These are phyloP conservation scores for Crematogaster levior DNA, from an alignment of 2,888 invertebrate species.

Conservation along the genomic window DNA sequence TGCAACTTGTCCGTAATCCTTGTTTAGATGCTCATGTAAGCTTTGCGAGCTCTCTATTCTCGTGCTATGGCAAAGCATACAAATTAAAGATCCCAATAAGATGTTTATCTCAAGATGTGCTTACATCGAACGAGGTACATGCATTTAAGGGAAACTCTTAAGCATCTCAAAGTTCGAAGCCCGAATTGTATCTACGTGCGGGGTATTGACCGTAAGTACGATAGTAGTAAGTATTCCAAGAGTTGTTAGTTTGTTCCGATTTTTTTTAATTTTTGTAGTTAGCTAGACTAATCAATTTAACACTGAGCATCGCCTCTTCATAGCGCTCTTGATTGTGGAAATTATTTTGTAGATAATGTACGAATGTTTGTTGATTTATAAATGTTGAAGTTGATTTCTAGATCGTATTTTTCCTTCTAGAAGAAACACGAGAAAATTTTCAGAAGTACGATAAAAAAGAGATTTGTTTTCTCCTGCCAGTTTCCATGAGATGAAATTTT, in stretches of 20 bases:
- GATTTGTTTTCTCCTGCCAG: slow-evolving; percentile 15
- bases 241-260: not conserved
- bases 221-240: not conserved
- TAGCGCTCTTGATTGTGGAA: not conserved
- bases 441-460: slow-evolving; percentile 2
- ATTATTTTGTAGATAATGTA: slow-evolving; percentile 6
- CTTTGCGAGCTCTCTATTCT: not conserved
- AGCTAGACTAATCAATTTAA: slow-evolving; percentile 30
- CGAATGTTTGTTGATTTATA: slow-evolving; percentile 13
- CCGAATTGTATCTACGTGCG: not conserved
- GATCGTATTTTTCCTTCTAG: not conserved
- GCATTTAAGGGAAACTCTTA: not conserved
- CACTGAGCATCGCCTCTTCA: not conserved
- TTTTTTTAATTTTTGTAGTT: slow-evolving; percentile 29
- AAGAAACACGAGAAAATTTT: not conserved
- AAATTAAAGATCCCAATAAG: slow-evolving; percentile 45
- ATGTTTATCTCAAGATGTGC: slow-evolving; percentile 17
- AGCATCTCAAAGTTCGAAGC: slow-evolving; percentile 3
- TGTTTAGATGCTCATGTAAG: not conserved
- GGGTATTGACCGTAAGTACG: not conserved
- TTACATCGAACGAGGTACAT: slow-evolving; percentile 12
- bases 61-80: not conserved
- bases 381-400: not conserved
- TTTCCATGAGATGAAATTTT: slow-evolving; percentile 19
- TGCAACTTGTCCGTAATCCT: slow-evolving; percentile 19